Evolutionary conservation across 1,140 invertebrate genomes (phyloP), one percentile per base, ranked within the genome.

Genomic region (Ditylenchus dipsaci): DNA sequence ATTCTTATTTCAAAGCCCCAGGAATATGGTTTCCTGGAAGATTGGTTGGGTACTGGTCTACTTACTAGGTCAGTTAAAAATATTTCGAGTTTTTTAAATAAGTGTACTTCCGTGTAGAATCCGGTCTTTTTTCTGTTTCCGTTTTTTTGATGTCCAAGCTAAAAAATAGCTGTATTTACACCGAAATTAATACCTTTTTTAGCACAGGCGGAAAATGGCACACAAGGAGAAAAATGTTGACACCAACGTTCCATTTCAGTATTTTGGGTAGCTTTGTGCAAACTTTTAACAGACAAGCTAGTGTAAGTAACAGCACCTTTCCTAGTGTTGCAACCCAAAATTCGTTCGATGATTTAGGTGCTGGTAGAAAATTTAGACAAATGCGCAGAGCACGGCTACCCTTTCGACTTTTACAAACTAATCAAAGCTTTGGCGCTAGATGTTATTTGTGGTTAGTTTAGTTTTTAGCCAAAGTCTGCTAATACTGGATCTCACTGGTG

Each of bases 161-260:
- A n/a, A n/a, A n/a, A n/a, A n/a, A n/a, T n/a, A n/a, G n/a, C n/a
- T n/a, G 21, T 13, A 26, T 15, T n/a, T 5, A 67, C 1, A 42
- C 53, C 1, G 1, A 26, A 42, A 38, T 26, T 30, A 29, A 33
- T 67, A 30, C 19, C 57, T 71, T 42, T 63, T 88, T 85, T 5
- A 89, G 87, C 67, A 87, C 86, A 65, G 90, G 90, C 49, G 81
- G 83, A 11, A 91, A 91, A 84, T 95, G 91, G 91, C 88, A 88
- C 61, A 75, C 81, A 0, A 84, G 91, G 17, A 86, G 91, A 62
- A 91, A 93, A 84, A 88, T 95, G 80, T 89, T 95, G 13, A 94
- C 91, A 1, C 91, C 92, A 26, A 88, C 91, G 0, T 94, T 95
- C 82, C 92, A 93, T 84, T 92, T 92, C 78, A 88, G 88, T 66